Evolutionary conservation across 2,888 invertebrate species (phyloP), one percentile per base, ranked within the genome.

Genomic region (Pandemis cinnamomeana): DNA sequence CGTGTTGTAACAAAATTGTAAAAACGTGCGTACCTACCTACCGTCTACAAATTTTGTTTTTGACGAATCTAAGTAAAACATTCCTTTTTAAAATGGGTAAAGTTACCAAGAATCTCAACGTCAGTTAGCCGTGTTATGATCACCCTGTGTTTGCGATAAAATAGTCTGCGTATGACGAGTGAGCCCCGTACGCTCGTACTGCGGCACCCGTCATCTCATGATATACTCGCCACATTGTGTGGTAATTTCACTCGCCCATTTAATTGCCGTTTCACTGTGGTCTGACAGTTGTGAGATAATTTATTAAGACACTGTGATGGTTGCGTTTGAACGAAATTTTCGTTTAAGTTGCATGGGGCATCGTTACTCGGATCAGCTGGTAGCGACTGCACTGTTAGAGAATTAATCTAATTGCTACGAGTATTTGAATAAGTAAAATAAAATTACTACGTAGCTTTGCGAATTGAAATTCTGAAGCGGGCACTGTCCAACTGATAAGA

Each of bases 211-310:
- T 91, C 93, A 92, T 92, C 88, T 86, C 84, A 89, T 90, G 91
- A 92, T 91, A 91, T 90, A 93, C 90, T 86, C 87, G 80, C 83
- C 91, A 89, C 90, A 93, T 92, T 93, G 92, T 94, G 92, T 93
- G 92, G 92, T 92, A 92, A 93, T 93, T 89, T 87, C 82, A 86
- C 86, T 83, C 83, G 83, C 81, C 83, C 89, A 86, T 89, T 91
- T 94, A 94, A 94, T 94, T 94, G 90, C 91, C 89, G 84, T 87
- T 86, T 85, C 89, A 87, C 87, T 88, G 86, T 87, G 88, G 87
- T 89, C 89, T 86, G 90, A 90, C 92, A 89, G 88, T 81, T 80
- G 83, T 81, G 84, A 85, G 88, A 90, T 91, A 93, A 94, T 93
- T 92, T 93, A 93, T 92, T 87, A 86, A 87, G 90, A 90, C 91